Base-by-base conservation (phyloP, 2,888 invertebrate genomes). In the Andrena minutula region DNA sequence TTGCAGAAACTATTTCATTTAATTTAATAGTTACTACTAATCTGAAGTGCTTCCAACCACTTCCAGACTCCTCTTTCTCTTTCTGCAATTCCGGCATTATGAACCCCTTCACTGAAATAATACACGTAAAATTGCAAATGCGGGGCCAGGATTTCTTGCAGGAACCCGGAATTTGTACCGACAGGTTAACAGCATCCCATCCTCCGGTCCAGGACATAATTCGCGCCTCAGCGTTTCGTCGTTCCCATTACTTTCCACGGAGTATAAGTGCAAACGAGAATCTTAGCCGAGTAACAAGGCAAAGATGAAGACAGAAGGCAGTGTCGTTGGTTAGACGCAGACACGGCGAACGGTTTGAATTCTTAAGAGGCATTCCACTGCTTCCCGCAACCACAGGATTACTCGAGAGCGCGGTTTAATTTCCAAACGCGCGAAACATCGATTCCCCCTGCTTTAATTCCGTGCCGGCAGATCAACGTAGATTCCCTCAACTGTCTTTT, bases 261-360 rank as follows among this genome's bases (percentile, higher is more conserved):
- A 65, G 51, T 41, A 65, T 35, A 64, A 73, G 56, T 56, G 73
- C 41, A 30, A 65, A 65, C 47, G 41, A 35, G 49, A 51, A 56
- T 53, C 64, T 26, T 5, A 35, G 10, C 53, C 7, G 16, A 26
- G 28, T 35, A 56, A 65, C 65, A 47, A 65, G 65, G 64, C 20
- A 65, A 56, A 28, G 69, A 68, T 68, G 60, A 68, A 58, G 68
- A 69, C 49, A 41, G 20, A 16, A 28, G 26, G 35, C 23, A 20
- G 28, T 30, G 56, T 41, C 41, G 35, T 28, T 12, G 12, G 3
- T 26, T 0, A 20, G 12, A 28, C 28, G n/a, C 16, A 10, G 30
- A 8, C 35, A 73, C 28, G 12, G 35, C 26, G 32, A 26, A 60
- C 66, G 12, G 47, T 49, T 12, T 12, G 7, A 41, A 68, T 75